These are phyloP conservation scores for Ciconia stormi DNA, from an alignment of 2,113 vertebrate species.

Conservation along the genomic window DNA sequence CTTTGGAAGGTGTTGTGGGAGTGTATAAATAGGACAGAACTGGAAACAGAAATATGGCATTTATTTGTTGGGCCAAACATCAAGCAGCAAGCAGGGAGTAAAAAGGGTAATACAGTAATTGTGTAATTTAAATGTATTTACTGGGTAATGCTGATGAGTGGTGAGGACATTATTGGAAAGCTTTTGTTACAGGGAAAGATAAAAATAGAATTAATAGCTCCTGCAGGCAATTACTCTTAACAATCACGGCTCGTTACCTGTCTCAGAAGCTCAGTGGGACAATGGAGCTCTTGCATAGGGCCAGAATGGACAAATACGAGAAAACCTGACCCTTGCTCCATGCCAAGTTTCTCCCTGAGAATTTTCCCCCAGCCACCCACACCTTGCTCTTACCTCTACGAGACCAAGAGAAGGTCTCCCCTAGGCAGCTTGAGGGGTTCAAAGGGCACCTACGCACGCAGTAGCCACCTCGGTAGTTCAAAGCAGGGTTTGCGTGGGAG, in stretches of 20 bases:
- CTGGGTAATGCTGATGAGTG: neutral
- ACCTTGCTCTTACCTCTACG: neutral
- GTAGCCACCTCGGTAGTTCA: neutral
- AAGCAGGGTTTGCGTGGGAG: rapidly evolving
- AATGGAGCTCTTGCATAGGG: neutral
- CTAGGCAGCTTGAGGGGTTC: neutral
- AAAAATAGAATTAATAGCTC: constrained; percentile 37
- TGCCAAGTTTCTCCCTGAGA: neutral
- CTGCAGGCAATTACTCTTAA: neutral
- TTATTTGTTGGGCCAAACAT: neutral
- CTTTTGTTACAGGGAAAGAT: constrained; percentile 10
- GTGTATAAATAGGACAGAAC: rapidly evolving
- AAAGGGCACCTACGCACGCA: neutral
- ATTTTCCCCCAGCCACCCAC: neutral
- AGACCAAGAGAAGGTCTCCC: neutral
- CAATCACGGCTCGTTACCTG: neutral
- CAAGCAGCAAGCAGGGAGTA: neutral
- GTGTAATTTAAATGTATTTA: neutral
- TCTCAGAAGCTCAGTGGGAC: neutral
- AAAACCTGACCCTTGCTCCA: neutral
- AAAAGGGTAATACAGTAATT: neutral
- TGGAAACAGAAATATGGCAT: neutral
- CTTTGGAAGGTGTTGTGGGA: neutral
- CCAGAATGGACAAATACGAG: neutral
- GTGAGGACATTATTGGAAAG: neutral